Conservation (phyloP, 2,888 invertebrate species). For the Himalopsyche japonica region DNA sequence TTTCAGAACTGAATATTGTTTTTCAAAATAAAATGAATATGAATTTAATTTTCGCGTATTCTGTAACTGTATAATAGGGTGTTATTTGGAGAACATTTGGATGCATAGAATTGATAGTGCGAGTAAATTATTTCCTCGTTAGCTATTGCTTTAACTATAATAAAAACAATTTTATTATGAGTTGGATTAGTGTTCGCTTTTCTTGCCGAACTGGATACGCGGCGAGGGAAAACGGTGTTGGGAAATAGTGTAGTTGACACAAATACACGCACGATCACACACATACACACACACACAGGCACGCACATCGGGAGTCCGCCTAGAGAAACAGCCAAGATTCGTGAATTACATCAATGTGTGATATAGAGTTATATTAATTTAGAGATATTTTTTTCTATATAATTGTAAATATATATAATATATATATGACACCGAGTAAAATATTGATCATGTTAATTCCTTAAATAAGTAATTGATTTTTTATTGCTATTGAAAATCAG, state of each 20-base stretch:
- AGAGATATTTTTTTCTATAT: slow-evolving; percentile 33
- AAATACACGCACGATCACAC: slow-evolving; percentile 21
- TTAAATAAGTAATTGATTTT: slow-evolving; percentile 62
- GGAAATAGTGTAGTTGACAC: slow-evolving; percentile 16
- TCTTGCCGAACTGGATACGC: neutral
- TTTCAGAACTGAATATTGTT: too few species aligned
- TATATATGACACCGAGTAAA: slow-evolving; percentile 65
- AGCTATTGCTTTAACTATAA: neutral
- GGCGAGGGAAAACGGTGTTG: neutral
- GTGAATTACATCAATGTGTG: slow-evolving; percentile 37
- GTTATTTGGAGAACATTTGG: neutral
- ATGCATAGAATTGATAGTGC: neutral
- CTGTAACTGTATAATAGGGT: too few species aligned
- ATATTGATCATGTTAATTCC: slow-evolving; percentile 63
- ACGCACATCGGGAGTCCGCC: slow-evolving; percentile 14
- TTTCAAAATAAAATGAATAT: too few species aligned
- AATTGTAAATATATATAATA: slow-evolving; percentile 59
- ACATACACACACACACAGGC: slow-evolving; percentile 39
- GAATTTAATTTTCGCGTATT: too few species aligned
- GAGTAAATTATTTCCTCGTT: neutral
- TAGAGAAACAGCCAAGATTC: slow-evolving; percentile 33
- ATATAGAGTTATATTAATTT: slow-evolving; percentile 31
- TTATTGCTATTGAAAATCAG: slow-evolving; percentile 67
- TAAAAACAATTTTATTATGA: neutral
- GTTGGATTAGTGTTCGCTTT: neutral